A percentile compares a stretch with the other conserved stretches of the same genome.
Evolutionary conservation across 2,113 vertebrate species (phyloP).

Genomic region (Galbula dea): DNA sequence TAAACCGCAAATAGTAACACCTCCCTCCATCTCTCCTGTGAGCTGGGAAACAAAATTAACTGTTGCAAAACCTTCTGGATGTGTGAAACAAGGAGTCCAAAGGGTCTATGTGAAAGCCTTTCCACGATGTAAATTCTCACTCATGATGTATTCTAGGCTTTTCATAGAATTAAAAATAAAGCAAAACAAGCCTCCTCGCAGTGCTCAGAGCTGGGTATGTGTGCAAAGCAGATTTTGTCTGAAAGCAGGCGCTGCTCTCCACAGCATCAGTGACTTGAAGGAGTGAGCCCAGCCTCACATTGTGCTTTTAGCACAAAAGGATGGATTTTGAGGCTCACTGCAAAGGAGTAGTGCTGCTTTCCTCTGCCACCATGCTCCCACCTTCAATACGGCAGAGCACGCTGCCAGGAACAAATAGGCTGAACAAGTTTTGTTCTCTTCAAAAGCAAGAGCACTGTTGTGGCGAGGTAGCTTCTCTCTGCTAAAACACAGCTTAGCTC

Average conservation of each 20-base stretch:
- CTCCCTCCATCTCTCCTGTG: neutral
- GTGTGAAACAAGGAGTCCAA: neutral
- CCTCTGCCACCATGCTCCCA: neutral
- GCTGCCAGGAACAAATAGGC: constrained; percentile 21
- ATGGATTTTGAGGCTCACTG: neutral
- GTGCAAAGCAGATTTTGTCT: neutral
- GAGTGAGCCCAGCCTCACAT: neutral
- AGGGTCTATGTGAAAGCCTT: neutral
- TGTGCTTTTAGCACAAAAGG: constrained; percentile 15
- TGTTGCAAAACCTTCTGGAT: neutral
- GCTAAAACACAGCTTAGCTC: neutral
- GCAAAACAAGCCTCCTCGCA: neutral
- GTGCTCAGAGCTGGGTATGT: rapidly evolving
- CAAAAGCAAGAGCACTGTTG: neutral
- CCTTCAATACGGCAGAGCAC: neutral
- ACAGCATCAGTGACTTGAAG: neutral
- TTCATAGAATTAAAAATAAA: neutral
- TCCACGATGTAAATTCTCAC: neutral
- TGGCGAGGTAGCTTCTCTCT: neutral
- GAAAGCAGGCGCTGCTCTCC: neutral
- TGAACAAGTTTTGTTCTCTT: neutral
- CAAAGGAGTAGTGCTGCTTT: neutral
- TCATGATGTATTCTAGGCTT: neutral
- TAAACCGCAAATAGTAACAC: constrained; percentile 49
- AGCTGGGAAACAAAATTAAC: constrained; percentile 6